These are phyloP conservation scores for Mesopsocus fuscifrons DNA, from an alignment of 2,888 invertebrate species.

Conservation along the genomic window DNA sequence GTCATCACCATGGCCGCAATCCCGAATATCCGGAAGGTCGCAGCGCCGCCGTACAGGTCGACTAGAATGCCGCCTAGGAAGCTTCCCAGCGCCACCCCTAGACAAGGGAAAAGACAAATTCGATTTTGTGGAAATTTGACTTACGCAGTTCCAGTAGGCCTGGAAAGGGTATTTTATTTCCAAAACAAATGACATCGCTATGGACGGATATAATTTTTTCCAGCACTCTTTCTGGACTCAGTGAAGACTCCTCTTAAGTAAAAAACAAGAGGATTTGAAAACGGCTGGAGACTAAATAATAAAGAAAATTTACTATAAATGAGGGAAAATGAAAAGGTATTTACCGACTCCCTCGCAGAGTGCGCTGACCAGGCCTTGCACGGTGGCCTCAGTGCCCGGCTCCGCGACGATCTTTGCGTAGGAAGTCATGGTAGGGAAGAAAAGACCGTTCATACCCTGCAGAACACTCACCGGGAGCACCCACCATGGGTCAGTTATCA, in stretches of 20 bases:
- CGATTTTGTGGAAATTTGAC: too few relatives aligned
- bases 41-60: conserved; percentile 18
- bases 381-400: conserved; percentile 23
- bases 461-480: conserved; percentile 28
- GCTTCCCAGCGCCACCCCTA: conserved; percentile 21
- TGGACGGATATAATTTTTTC: too few relatives aligned
- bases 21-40: conserved; percentile 20
- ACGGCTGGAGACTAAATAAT: neutral
- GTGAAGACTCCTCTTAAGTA: too few relatives aligned
- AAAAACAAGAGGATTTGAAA: too few relatives aligned
- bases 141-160: too few relatives aligned
- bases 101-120: neutral
- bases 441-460: conserved; percentile 28
- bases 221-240: too few relatives aligned
- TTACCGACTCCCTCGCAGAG: conserved; percentile 24
- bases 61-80: conserved; percentile 21
- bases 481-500: conserved; percentile 26
- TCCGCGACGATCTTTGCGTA: conserved; percentile 23
- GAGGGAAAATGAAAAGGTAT: conserved; percentile 4
- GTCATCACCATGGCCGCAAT: conserved; percentile 18
- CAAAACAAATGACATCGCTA: too few relatives aligned
- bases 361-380: conserved; percentile 25
- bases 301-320: neutral
- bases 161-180: too few relatives aligned
- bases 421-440: conserved; percentile 24